Evolutionary conservation across 2,888 invertebrate species (phyloP).

Genomic region (Volucella bombylans): DNA sequence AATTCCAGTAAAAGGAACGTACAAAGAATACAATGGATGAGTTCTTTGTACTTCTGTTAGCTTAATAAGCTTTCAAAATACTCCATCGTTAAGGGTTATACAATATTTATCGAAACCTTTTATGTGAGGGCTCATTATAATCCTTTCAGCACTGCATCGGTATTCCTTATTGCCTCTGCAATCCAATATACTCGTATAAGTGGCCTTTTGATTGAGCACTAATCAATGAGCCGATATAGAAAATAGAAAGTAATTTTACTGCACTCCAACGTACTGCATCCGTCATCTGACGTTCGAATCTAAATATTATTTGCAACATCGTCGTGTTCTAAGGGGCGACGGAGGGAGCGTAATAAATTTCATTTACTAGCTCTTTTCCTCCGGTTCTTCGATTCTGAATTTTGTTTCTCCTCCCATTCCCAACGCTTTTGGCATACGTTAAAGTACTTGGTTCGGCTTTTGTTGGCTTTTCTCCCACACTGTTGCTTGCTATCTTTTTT

Average conservation of each 20-base stretch:
- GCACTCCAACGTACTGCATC: slow-evolving; percentile 9
- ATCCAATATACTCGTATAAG: too few relatives aligned
- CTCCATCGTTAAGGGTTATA: too few relatives aligned
- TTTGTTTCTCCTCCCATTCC: neutral
- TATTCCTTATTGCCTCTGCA: too few relatives aligned
- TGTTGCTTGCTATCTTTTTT: slow-evolving; percentile 18
- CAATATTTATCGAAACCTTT: too few relatives aligned
- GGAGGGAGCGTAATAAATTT: slow-evolving; percentile 36
- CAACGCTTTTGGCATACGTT: neutral
- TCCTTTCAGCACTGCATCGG: too few relatives aligned
- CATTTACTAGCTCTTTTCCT: slow-evolving; percentile 33
- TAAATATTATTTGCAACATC: slow-evolving; percentile 54
- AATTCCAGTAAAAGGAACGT: too few relatives aligned
- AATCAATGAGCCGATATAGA: too few relatives aligned
- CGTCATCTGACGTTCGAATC: slow-evolving; percentile 40
- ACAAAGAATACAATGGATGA: too few relatives aligned
- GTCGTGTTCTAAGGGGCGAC: slow-evolving; percentile 23
- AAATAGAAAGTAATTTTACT: neutral
- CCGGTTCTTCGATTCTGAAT: neutral
- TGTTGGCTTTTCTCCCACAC: neutral
- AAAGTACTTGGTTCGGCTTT: neutral
- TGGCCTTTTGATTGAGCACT: too few relatives aligned
- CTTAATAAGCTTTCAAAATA: too few relatives aligned
- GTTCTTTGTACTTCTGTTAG: too few relatives aligned
- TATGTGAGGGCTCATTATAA: too few relatives aligned